A percentile compares a stretch with the other conserved stretches of the same genome.
These are phyloP conservation scores for Danionella cerebrum DNA, from an alignment of 2,113 vertebrate species.

Conservation along the genomic window DNA sequence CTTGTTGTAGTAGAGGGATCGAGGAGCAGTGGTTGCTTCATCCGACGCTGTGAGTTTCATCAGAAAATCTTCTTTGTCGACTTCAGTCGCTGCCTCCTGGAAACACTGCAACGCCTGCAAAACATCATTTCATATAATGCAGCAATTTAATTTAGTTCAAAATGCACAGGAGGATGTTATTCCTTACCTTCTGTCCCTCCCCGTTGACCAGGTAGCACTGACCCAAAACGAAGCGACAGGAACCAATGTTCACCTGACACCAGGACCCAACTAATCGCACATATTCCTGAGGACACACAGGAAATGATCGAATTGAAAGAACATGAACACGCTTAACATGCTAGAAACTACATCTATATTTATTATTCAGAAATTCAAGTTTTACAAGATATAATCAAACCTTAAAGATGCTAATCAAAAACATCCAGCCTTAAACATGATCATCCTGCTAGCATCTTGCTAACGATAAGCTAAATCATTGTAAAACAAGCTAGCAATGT, in stretches of 20 bases:
- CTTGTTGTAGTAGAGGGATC: conserved; percentile 89
- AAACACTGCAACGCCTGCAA: conserved; percentile 87
- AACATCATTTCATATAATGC: too few relatives aligned
- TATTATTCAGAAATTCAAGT: too few relatives aligned
- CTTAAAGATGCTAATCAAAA: too few relatives aligned
- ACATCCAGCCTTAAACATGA: too few relatives aligned
- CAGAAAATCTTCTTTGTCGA: conserved; percentile 90
- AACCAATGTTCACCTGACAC: conserved; percentile 91
- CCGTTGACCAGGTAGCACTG: conserved; percentile 86
- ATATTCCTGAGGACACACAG: conserved; percentile 68
- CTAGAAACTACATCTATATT: too few relatives aligned
- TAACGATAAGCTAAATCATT: too few relatives aligned
- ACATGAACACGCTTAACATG: not conserved
- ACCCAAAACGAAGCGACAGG: conserved; percentile 87
- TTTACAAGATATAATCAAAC: too few relatives aligned
- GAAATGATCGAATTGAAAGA: not conserved
- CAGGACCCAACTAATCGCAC: conserved; percentile 80
- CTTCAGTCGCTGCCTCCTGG: conserved; percentile 79
- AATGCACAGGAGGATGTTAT: not conserved
- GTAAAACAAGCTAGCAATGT: too few relatives aligned
- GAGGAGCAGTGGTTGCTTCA: conserved; percentile 67
- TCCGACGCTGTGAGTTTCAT: conserved; percentile 70
- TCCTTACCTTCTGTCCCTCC: conserved; percentile 84
- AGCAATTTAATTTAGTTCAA: too few relatives aligned
- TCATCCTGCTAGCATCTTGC: too few relatives aligned